phyloP scores from a whole-genome alignment of 2,113 vertebrate genomes.

The Tragelaphus scriptus region DNA sequence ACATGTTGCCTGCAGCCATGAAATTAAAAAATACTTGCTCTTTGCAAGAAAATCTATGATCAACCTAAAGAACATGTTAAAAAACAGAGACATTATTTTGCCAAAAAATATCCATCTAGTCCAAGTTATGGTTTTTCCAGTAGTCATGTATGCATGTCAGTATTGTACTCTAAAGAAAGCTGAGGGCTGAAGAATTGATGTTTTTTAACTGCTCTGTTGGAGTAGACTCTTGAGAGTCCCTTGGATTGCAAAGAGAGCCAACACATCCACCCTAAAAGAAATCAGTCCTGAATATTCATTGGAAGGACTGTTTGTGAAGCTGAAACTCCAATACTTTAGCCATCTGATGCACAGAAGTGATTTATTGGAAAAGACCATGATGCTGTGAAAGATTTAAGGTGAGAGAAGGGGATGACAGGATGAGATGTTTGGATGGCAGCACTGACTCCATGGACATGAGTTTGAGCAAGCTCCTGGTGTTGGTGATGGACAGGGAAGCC shows the following conservation, averaged over 20 bases:
- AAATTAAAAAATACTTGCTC: background rate
- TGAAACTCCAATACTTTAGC: background rate
- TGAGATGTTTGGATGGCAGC: background rate
- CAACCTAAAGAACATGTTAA: background rate
- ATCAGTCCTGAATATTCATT: background rate
- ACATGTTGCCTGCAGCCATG: background rate
- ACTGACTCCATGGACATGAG: background rate
- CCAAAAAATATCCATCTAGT: background rate
- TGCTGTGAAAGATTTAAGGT: background rate
- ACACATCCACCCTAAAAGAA: accelerated
- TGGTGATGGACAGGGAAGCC: background rate
- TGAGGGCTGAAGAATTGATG: accelerated
- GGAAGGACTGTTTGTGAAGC: background rate
- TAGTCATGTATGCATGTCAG: background rate
- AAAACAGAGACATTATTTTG: background rate
- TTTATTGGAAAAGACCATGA: background rate
- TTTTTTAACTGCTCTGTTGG: background rate
- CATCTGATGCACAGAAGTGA: background rate
- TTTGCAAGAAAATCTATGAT: background rate
- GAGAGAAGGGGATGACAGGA: background rate
- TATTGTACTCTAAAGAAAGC: background rate
- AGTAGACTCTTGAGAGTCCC: background rate
- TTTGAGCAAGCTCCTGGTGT: background rate
- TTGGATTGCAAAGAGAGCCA: background rate
- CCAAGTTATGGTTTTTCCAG: background rate